Conservation (phyloP, 2,113 vertebrate genomes). For the Struthidea cinerea region DNA sequence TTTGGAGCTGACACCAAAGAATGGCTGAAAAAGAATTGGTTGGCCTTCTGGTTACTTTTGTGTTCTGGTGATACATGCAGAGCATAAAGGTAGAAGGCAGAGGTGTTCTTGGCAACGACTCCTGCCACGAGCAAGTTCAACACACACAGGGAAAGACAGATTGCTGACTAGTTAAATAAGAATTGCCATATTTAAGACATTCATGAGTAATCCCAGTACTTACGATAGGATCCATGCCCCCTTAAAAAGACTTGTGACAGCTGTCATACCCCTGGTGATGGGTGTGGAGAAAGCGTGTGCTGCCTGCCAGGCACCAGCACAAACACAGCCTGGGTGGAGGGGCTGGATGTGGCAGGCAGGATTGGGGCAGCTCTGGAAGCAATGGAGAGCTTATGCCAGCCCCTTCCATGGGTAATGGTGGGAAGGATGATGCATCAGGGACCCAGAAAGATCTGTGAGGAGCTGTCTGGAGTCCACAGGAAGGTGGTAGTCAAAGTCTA, state of each 20-base stretch:
- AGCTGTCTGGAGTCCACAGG: background rate
- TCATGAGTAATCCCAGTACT: background rate
- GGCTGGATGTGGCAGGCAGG: background rate
- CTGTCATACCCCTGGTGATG: background rate
- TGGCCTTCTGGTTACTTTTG: background rate
- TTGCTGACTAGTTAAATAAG: background rate
- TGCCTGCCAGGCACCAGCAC: background rate
- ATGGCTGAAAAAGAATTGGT: background rate
- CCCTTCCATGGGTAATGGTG: rapidly evolving
- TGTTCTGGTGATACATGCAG: background rate
- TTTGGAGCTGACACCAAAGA: background rate
- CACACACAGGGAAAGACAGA: background rate
- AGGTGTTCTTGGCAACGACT: background rate
- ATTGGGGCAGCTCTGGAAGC: background rate
- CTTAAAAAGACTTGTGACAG: background rate
- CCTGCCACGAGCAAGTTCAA: rapidly evolving
- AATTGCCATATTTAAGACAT: background rate
- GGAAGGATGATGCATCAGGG: background rate
- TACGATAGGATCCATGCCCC: background rate
- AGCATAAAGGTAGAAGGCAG: background rate
- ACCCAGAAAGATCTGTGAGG: background rate
- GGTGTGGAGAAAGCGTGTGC: rapidly evolving
- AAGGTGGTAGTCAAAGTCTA: background rate
- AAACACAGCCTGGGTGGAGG: background rate
- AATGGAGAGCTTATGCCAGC: background rate